Base-by-base conservation (phyloP, 1,140 invertebrate genomes). In the Nixonia krombeini region DNA sequence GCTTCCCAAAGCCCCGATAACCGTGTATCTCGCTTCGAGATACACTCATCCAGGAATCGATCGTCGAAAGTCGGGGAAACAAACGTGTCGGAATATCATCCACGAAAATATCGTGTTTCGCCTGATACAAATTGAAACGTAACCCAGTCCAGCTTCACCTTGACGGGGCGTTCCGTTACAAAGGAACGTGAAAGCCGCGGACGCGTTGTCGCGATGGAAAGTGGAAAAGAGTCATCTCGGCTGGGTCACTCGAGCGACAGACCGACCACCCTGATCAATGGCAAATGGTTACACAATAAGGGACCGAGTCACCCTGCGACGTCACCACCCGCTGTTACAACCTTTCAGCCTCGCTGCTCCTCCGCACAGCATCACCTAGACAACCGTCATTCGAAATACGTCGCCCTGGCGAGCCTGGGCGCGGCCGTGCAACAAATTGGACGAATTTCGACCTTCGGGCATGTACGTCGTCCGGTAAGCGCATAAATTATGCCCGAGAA, bases 241-340 rank as follows among this genome's bases (percentile, higher is more conserved):
- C 9, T 9, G 9, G 29, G 29, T 12, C 29, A 31, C n/a, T 12
- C 10, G 29, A 31, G 29, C 9, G 29, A 8, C 29, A 44, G 13
- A 42, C 29, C 41, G 65, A 46, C 50, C 53, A 66, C 55, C 52
- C 53, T 57, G 42, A 57, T 70, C 42, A 64, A 72, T 57, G 38
- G 16, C 46, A 64, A 70, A 69, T 28, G 44, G 72, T 73, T 70
- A 46, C 52, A 79, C 72, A 76, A 76, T 73, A 42, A 57, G 31
- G 35, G 61, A 41, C 57, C 31, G 13, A 29, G 53, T 64, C 63
- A 58, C 42, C 53, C 68, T 52, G 10, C 8, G 51, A 25, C 46
- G 55, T 47, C 46, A 50, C 38, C 52, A 41, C 80, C 78, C 59
- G 77, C 70, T 61, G 73, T 53, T 74, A 64, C 63, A 74, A 76